Evolutionary conservation across 2,888 invertebrate species (phyloP), one percentile per base, ranked within the genome.

Genomic region (Sipha maydis): DNA sequence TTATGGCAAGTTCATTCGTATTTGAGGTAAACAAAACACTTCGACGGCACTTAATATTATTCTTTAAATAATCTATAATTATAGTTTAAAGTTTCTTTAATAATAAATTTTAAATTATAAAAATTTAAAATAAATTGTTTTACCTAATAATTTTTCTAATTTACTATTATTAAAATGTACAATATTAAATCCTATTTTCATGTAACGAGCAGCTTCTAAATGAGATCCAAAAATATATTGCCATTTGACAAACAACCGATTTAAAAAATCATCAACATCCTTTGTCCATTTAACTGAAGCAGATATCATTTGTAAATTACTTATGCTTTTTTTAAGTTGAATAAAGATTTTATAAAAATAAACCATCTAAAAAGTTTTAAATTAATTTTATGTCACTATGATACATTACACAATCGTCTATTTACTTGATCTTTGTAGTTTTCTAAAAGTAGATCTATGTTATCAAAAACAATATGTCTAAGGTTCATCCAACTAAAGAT

Each of bases 151-250:
- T 67, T 88, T 75, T 31, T 75, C 34, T n/a, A 82, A 31, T 82
- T 88, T 88, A 82, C 76, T n/a, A 41, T 79, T 28, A 0, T 61
- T 48, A 3, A 61, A 41, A 19, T 25, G 73, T n/a, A 82, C 41
- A 67, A 75, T 2, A 41, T 48, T 25, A 67, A 75, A 82, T 48
- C 48, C 67, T 76, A 88, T 67, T 75, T 82, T 61, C 75, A 75
- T 88, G 48, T 82, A 88, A 34, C 75, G 82, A 61, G 67, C 82
- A 41, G 88, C 80, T 82, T 88, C 88, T 41, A 88, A 17, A n/a
- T 75, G 88, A 31, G 88, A 88, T 28, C 88, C 88, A 75, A 88
- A 88, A 56, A 88, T 80, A 88, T 82, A 88, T 9, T 88, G 88
- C 88, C 88, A 88, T 61, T 88, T 75, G 31, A 75, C 14, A 76